Conservation (phyloP, 2,888 invertebrate species). For the Drosophila dives region DNA sequence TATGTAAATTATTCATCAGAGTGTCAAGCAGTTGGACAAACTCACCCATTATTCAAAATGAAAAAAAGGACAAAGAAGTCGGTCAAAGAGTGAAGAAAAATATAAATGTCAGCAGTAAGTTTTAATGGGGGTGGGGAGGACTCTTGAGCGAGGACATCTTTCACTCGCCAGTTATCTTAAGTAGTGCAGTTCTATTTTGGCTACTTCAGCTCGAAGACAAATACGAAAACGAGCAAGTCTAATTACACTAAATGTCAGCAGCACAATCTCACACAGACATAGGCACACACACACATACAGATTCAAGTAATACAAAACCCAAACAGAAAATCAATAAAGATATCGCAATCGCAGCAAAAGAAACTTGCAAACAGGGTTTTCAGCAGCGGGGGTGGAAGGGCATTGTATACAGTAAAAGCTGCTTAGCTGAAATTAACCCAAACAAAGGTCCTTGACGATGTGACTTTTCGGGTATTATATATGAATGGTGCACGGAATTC, state of each 20-base stretch:
- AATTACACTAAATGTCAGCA: conserved; percentile 61
- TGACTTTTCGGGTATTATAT: background rate
- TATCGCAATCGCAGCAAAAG: conserved; percentile 40
- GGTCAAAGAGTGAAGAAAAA: conserved; percentile 5
- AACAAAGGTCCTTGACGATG: conserved; percentile 25
- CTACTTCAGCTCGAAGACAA: conserved; percentile 52
- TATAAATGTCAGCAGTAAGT: conserved; percentile 25
- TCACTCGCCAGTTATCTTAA: conserved; percentile 6
- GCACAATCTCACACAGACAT: conserved; percentile 25
- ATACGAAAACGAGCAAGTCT: conserved; percentile 63
- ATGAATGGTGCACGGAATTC: background rate
- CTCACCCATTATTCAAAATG: conserved; percentile 11
- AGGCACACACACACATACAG: conserved; percentile 23
- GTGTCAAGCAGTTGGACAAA: conserved; percentile 41
- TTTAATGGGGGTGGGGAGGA: conserved; percentile 6
- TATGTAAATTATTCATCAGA: conserved; percentile 58
- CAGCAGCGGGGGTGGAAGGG: background rate
- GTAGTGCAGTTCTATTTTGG: conserved; percentile 56
- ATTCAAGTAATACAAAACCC: conserved; percentile 56
- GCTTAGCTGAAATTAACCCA: conserved; percentile 37
- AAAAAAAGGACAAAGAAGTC: conserved; percentile 21
- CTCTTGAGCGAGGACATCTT: conserved; percentile 26
- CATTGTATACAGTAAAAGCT: conserved; percentile 45
- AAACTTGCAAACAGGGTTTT: conserved; percentile 45
- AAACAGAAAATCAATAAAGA: conserved; percentile 66